Evolutionary conservation across 1,140 invertebrate genomes (phyloP), one percentile per base, ranked within the genome.

Genomic region (Drosophila yakuba): DNA sequence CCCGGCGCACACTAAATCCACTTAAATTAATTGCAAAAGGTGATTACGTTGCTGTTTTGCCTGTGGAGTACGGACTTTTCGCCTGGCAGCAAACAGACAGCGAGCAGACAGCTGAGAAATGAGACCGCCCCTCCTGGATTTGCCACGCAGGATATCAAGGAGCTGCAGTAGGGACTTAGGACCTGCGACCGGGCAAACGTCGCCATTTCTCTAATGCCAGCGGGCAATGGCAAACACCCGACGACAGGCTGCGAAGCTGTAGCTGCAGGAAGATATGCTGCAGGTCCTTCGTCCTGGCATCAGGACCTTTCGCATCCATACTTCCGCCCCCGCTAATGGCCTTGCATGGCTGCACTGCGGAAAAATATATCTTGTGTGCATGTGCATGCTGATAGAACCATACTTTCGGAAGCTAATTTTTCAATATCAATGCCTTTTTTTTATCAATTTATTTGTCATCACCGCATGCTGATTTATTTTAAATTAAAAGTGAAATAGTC

Each of bases 21-120:
- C 84, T 91, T 91, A 91, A 91, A 91, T 91, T 91, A 91, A 91
- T 91, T 91, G 89, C 89, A 85, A 91, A 91, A 91, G 89, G 89
- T 91, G 89, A 91, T 91, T 91, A 91, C 89, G 89, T 89, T 89
- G 84, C 84, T 80, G 80, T 89, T 89, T 84, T 89, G 80, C 84
- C 83, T 79, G 83, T 75, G 66, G 61, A 59, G 47, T 59, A 54
- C 52, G 69, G 69, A 75, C 60, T 75, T 75, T 75, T 66, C 58
- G 68, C 74, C 74, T 69, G 84, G 59, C 73, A 68, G 75, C 80
- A 73, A 82, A 83, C 79, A 81, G 74, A 81, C 79, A 81, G 78
- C 63, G 55, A 69, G 72, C 78, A 85, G 81, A 85, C 83, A 86
- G 83, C 66, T 88, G 83, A 86, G 83, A 86, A 86, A 86, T 88